Conservation (phyloP, 2,888 invertebrate genomes). For the Xylota segnis region DNA sequence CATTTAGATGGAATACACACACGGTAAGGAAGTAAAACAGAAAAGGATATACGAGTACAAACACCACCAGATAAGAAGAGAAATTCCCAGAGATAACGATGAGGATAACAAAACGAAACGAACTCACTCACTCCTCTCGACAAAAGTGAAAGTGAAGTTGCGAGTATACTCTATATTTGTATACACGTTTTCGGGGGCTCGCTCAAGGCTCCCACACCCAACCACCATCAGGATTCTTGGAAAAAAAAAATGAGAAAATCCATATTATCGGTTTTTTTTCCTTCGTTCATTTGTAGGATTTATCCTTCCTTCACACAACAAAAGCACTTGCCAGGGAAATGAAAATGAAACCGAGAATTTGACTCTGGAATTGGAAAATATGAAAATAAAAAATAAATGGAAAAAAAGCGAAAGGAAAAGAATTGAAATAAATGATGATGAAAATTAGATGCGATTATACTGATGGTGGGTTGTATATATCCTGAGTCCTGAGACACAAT, state of each 20-base stretch:
- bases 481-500: not conserved
- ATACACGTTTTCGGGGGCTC: constrained; percentile 45
- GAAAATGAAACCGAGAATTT: constrained; percentile 7
- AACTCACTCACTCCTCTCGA: not conserved
- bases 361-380: constrained; percentile 27
- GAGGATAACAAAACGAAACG: constrained; percentile 26
- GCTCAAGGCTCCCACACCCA: constrained; percentile 5
- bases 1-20: constrained; percentile 35
- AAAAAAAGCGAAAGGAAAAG: not conserved
- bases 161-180: constrained; percentile 1
- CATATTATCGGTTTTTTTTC: constrained; percentile 52
- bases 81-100: constrained; percentile 1
- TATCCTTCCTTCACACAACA: not conserved
- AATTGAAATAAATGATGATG: constrained; percentile 62
- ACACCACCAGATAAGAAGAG: constrained; percentile 2
- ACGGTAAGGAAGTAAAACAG: constrained; percentile 34
- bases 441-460: constrained; percentile 54
- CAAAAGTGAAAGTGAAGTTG: constrained; percentile 61
- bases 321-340: constrained; percentile 13
- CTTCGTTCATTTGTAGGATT: constrained; percentile 5
- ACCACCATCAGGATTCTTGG: not conserved
- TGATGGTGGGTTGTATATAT: constrained; percentile 13
- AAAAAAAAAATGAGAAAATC: constrained; percentile 39
- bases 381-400: constrained; percentile 11
- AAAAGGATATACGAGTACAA: constrained; percentile 13